Evolutionary conservation across 2,888 invertebrate species (phyloP).

Genomic region (Pollenia angustigena): DNA sequence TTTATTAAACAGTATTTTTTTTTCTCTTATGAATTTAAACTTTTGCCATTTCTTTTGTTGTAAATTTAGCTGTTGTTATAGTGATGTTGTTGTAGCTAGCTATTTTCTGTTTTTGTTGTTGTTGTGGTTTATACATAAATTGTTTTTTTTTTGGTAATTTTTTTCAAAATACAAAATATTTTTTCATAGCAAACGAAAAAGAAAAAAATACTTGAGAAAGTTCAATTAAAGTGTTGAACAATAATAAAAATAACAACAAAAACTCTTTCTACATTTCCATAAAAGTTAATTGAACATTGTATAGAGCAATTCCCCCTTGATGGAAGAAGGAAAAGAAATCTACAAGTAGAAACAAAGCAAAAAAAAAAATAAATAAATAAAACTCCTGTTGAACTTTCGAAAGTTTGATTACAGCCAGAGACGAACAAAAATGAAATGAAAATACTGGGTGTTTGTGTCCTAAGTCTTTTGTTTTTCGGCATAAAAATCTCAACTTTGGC

Average conservation of each 20-base stretch:
- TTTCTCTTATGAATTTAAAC: conserved; percentile 26
- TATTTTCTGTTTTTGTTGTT: conserved; percentile 39
- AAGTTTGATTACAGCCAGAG: conserved; percentile 61
- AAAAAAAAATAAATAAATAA: conserved; percentile 45
- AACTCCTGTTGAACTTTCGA: conserved; percentile 73
- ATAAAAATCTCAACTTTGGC: background rate
- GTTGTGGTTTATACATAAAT: conserved; percentile 6
- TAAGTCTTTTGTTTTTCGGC: conserved; percentile 50
- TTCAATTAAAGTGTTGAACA: conserved; percentile 66
- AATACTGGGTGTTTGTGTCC: conserved; percentile 61
- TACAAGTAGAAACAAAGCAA: conserved; percentile 30
- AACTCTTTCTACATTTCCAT: conserved; percentile 65
- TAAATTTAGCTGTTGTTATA: conserved; percentile 15
- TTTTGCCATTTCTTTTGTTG: conserved; percentile 55
- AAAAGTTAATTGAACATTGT: conserved; percentile 71
- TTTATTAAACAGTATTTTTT: conserved; percentile 63
- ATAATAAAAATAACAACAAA: conserved; percentile 54
- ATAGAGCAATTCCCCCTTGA: conserved; percentile 60
- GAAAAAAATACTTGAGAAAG: conserved; percentile 69
- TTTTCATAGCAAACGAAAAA: background rate
- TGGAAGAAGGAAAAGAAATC: conserved; percentile 34
- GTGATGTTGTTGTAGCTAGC: conserved; percentile 57
- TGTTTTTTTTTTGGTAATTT: conserved; percentile 46
- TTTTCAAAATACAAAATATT: conserved; percentile 27
- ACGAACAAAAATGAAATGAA: conserved; percentile 33